Evolutionary conservation across 2,888 invertebrate species (phyloP).

Genomic region (Acleris emargana): DNA sequence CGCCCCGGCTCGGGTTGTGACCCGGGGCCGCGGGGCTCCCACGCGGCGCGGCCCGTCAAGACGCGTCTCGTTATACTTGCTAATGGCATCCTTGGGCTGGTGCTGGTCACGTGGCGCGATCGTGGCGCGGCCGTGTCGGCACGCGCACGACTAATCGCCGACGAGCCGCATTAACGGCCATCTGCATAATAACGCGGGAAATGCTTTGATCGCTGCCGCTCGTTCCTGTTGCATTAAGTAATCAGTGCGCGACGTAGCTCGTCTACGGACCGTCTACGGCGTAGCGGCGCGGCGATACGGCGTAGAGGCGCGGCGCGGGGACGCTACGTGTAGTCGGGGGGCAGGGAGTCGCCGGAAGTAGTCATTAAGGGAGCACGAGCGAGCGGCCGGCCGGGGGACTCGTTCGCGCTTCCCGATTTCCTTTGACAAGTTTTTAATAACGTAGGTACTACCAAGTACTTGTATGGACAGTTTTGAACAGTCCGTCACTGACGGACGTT

Average conservation of each 20-base stretch:
- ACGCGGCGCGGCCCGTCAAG: neutral
- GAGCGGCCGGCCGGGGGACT: too few relatives aligned
- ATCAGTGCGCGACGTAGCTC: constrained; percentile 7
- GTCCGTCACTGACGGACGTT: too few relatives aligned
- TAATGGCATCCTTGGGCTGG: neutral
- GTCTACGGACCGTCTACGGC: constrained; percentile 10
- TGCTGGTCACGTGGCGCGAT: neutral
- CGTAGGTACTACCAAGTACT: too few relatives aligned
- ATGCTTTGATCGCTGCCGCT: neutral
- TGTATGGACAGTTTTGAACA: too few relatives aligned
- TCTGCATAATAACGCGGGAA: too few relatives aligned
- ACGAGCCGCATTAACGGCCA: too few relatives aligned
- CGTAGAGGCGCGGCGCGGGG: constrained; percentile 8
- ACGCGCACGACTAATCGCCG: neutral
- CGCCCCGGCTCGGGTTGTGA: neutral
- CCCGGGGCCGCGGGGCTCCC: neutral
- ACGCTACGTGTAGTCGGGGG: neutral
- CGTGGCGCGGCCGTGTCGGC: constrained; percentile 1
- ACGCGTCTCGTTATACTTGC: neutral
- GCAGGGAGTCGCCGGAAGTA: neutral
- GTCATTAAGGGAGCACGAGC: too few relatives aligned
- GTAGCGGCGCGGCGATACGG: constrained; percentile 1
- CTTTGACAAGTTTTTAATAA: too few relatives aligned
- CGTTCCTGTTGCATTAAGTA: constrained; percentile 8
- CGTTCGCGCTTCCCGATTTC: too few relatives aligned